Percentiles rank a stretch among this genome's conserved stretches.
Evolutionary conservation across 1,140 invertebrate species (phyloP).

Genomic region (Acyrthosiphon pisum): DNA sequence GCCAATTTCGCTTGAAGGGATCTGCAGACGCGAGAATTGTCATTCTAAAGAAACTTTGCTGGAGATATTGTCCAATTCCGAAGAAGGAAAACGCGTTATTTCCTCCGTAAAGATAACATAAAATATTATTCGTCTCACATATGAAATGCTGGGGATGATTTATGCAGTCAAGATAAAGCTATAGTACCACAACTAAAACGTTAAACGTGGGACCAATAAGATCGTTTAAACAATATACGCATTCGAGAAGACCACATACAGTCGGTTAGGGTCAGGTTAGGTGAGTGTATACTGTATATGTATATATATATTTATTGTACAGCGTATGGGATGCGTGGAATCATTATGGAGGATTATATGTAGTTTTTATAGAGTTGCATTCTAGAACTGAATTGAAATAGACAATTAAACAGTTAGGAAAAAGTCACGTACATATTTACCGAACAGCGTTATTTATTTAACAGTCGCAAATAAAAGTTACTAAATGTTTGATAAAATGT

Average conservation of each 20-base stretch:
- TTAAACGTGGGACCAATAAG: not conserved
- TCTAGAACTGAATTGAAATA: not conserved
- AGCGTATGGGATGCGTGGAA: not conserved
- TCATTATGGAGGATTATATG: conserved; percentile 24
- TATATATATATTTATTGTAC: not conserved
- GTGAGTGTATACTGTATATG: not conserved
- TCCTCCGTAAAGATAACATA: not conserved
- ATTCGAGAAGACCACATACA: not conserved
- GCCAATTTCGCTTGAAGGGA: not conserved
- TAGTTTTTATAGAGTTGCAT: not conserved
- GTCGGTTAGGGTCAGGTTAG: not conserved
- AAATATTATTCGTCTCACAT: conserved; percentile 2
- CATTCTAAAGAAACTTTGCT: not conserved
- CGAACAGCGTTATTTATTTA: not conserved
- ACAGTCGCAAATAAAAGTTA: not conserved
- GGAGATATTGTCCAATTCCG: not conserved
- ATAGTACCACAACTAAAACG: not conserved
- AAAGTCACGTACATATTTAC: not conserved
- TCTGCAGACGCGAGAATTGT: not conserved
- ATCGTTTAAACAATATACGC: not conserved
- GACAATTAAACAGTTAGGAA: not conserved
- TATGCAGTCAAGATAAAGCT: not conserved
- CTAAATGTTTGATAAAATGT: not conserved
- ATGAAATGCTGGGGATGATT: not conserved
- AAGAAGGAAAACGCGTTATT: conserved; percentile 10